Percentiles rank a stretch among this genome's conserved stretches.
phyloP scores from a whole-genome alignment of 2,797 vertebrate genomes.

The Okamejei kenojei region DNA sequence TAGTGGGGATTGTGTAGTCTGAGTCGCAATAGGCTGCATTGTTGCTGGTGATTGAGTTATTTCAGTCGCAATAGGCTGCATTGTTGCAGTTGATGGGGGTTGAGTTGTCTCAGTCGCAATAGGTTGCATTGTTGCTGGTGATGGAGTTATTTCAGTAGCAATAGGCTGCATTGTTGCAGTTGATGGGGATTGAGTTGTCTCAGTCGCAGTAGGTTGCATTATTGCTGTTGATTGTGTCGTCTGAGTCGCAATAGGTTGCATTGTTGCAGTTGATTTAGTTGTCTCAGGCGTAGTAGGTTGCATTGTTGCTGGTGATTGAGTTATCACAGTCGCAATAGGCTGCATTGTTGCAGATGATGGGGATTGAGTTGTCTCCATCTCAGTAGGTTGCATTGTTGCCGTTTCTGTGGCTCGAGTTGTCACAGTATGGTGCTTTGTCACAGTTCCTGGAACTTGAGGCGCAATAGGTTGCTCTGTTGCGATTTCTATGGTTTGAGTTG shows the following conservation, averaged over 20 bases:
- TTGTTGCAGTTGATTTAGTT: background rate
- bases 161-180: background rate
- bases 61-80: too few relatives aligned
- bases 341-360: background rate
- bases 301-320: background rate
- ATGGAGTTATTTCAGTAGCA: background rate
- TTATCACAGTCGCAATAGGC: too few relatives aligned
- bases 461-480: too few relatives aligned
- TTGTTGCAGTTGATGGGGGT: background rate
- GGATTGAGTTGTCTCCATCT: background rate
- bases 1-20: background rate
- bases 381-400: background rate
- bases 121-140: background rate
- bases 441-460: background rate
- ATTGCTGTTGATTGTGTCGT: too few relatives aligned
- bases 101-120: background rate
- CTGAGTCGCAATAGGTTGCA: too few relatives aligned
- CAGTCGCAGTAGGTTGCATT: too few relatives aligned
- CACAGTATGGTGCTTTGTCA: background rate
- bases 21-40: too few relatives aligned
- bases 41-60: background rate
- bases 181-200: too few relatives aligned
- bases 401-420: background rate
- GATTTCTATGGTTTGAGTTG: too few relatives aligned
- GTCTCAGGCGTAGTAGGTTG: background rate